These are phyloP conservation scores for Metellina segmentata DNA, from an alignment of 2,888 invertebrate genomes.

Conservation along the genomic window DNA sequence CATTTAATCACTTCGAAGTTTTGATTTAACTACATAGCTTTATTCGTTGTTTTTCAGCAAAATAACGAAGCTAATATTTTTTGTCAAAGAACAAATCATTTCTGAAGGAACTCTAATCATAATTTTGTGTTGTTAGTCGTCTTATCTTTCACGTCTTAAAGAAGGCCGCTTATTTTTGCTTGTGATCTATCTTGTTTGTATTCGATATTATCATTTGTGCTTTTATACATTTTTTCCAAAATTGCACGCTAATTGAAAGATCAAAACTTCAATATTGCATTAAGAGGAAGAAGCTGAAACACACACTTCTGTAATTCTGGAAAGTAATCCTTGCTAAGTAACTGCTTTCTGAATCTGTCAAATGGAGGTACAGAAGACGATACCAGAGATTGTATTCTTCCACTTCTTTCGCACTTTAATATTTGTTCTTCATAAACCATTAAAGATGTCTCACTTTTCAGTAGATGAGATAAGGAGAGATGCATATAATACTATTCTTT, in stretches of 20 bases:
- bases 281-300: background rate
- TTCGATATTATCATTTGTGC: too few relatives aligned
- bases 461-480: background rate
- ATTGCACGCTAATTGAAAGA: background rate
- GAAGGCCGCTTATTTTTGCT: too few relatives aligned
- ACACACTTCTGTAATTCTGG: background rate
- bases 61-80: too few relatives aligned
- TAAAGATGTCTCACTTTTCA: background rate
- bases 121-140: too few relatives aligned
- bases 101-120: too few relatives aligned
- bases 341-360: background rate
- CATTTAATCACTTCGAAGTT: too few relatives aligned
- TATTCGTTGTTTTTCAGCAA: too few relatives aligned
- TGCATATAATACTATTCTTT: background rate
- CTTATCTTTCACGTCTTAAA: too few relatives aligned
- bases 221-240: too few relatives aligned
- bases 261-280: background rate
- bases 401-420: background rate
- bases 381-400: background rate
- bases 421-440: background rate
- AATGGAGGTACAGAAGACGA: background rate
- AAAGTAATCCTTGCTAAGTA: background rate
- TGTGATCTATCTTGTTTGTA: too few relatives aligned
- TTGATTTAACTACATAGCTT: too few relatives aligned
- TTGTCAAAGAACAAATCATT: too few relatives aligned